A percentile compares a stretch with the other conserved stretches of the same genome.
Evolutionary conservation across 2,888 invertebrate genomes (phyloP).

Genomic region (Eudemis profundana): DNA sequence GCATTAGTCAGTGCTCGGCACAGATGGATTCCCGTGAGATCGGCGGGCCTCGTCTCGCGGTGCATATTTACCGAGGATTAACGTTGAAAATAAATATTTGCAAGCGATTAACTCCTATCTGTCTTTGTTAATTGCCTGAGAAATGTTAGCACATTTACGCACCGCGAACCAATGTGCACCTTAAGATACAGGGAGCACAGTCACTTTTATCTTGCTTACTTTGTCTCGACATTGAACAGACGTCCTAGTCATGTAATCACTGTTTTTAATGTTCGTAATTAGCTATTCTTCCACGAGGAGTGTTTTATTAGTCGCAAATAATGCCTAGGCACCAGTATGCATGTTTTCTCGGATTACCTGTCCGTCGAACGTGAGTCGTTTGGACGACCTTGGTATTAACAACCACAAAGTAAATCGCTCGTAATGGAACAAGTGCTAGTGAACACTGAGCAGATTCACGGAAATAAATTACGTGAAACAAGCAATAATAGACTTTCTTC

Average conservation of each 20-base stretch:
- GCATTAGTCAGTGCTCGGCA: background rate
- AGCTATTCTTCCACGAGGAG: constrained; percentile 25
- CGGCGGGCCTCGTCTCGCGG: background rate
- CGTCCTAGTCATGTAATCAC: background rate
- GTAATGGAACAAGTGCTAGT: constrained; percentile 12
- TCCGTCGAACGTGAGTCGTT: background rate
- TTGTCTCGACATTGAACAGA: constrained; percentile 16
- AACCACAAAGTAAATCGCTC: constrained; percentile 10
- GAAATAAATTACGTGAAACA: background rate
- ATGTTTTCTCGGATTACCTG: background rate
- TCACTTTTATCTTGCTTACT: background rate
- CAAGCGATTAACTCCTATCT: constrained; percentile 20
- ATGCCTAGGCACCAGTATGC: background rate
- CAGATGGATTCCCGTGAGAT: background rate
- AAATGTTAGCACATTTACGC: constrained; percentile 2
- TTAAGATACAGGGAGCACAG: constrained; percentile 2
- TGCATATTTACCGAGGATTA: constrained; percentile 14
- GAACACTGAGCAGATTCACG: background rate
- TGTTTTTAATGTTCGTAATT: constrained; percentile 23
- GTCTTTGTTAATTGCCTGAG: constrained; percentile 22
- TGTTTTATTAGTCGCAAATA: constrained; percentile 22
- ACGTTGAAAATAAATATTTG: constrained; percentile 15
- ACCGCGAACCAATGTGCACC: background rate
- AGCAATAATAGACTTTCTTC: background rate
- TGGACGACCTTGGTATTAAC: constrained; percentile 13